Conservation (phyloP, 2,797 vertebrate genomes). For the Simalia tracyae region DNA sequence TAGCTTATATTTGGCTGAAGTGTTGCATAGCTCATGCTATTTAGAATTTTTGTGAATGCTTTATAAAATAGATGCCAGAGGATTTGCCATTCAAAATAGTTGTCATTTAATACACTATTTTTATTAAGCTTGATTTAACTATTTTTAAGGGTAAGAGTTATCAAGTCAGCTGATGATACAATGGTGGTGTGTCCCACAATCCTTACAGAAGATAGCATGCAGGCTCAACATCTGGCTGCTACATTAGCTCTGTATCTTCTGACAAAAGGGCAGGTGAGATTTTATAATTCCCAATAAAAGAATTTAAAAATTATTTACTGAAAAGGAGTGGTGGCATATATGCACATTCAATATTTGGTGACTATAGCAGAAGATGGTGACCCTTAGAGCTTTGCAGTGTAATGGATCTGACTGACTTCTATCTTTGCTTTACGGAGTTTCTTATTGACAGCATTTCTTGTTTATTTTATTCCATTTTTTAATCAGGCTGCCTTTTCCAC, state of each 20-base stretch:
- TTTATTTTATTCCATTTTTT: not conserved
- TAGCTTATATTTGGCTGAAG: not conserved
- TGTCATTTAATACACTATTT: slow-evolving; percentile 1
- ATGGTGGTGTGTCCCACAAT: slow-evolving; percentile 90
- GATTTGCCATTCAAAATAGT: not conserved
- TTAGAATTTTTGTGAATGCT: not conserved
- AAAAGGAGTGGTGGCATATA: not conserved
- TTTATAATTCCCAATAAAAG: not conserved
- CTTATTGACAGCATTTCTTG: not conserved
- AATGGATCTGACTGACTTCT: not conserved
- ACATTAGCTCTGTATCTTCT: slow-evolving; percentile 91
- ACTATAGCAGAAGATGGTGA: not conserved
- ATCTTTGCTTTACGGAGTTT: not conserved
- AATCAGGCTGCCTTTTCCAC: not conserved
- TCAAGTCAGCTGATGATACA: slow-evolving; percentile 80
- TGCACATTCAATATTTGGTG: not conserved
- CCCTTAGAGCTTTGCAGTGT: not conserved
- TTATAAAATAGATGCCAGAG: not conserved
- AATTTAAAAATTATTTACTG: not conserved
- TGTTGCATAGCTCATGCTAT: not conserved
- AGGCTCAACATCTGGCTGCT: slow-evolving; percentile 94
- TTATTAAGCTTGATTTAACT: not conserved
- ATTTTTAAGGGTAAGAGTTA: slow-evolving; percentile 83
- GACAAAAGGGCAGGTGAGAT: slow-evolving; percentile 91
- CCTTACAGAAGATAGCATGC: slow-evolving; percentile 94